A percentile compares a stretch with the other conserved stretches of the same genome.
Evolutionary conservation across 1,140 invertebrate genomes (phyloP).

Genomic region (Ooceraea biroi): DNA sequence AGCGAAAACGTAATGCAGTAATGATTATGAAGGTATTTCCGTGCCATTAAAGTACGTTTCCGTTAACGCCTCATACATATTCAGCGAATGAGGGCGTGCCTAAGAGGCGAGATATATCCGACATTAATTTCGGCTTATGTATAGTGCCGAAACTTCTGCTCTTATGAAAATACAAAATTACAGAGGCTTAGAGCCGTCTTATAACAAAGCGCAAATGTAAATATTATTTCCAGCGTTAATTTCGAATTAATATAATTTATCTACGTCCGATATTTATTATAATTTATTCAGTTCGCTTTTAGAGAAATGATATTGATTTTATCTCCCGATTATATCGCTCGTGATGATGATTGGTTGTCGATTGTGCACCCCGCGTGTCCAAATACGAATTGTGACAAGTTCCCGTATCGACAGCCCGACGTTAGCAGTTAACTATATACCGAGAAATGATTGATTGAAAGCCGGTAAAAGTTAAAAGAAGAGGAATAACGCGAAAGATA

Average conservation of each 20-base stretch:
- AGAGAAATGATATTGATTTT: neutral
- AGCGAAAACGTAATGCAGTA: conserved; percentile 41
- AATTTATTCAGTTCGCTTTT: too few relatives aligned
- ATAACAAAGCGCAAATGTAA: neutral
- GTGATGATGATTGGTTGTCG: conserved; percentile 34
- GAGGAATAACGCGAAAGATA: neutral
- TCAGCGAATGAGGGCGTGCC: conserved; percentile 57
- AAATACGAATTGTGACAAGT: conserved; percentile 16
- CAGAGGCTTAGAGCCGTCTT: neutral
- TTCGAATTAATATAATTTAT: conserved; percentile 32
- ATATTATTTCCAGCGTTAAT: neutral
- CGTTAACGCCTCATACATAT: conserved; percentile 64
- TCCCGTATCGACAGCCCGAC: conserved; percentile 31
- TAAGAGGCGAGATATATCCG: conserved; percentile 66
- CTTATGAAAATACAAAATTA: conserved; percentile 25
- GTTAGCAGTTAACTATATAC: neutral
- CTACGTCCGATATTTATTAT: neutral
- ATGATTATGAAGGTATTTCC: conserved; percentile 57
- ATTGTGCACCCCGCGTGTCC: conserved; percentile 1
- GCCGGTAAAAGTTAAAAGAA: neutral
- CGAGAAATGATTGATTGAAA: neutral
- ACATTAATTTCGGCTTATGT: conserved; percentile 47
- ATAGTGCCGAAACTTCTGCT: conserved; percentile 17
- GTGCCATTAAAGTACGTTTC: conserved; percentile 57
- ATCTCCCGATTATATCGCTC: conserved; percentile 29